These are phyloP conservation scores for Hypolimnas misippus DNA, from an alignment of 2,888 invertebrate species.

Conservation along the genomic window DNA sequence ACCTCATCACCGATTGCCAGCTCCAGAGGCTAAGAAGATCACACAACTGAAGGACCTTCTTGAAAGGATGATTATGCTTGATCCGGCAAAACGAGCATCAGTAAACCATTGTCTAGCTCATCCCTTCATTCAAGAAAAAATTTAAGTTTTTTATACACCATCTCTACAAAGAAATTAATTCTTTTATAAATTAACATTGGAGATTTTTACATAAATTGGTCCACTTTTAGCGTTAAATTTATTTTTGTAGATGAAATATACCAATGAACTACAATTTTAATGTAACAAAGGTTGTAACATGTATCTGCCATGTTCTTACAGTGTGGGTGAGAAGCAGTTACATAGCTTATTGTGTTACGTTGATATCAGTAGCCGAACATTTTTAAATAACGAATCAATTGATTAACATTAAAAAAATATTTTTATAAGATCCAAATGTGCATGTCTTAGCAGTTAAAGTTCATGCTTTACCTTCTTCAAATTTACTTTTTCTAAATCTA, in stretches of 20 bases:
- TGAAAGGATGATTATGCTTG: slow-evolving; percentile 95
- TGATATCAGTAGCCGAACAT: no score
- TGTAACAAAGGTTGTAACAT: neutral
- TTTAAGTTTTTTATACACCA: slow-evolving; percentile 56
- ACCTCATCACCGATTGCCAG: slow-evolving; percentile 93
- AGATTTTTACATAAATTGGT: slow-evolving; percentile 3
- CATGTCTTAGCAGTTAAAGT: no score
- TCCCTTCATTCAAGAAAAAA: slow-evolving; percentile 97
- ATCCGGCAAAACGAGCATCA: slow-evolving; percentile 96
- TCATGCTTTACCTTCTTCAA: no score
- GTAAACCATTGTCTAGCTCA: slow-evolving; percentile 97
- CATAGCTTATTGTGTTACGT: no score
- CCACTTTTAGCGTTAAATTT: neutral
- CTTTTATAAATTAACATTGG: neutral
- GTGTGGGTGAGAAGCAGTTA: no score
- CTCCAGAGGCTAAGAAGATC: slow-evolving; percentile 95
- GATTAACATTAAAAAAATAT: no score
- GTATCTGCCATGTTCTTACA: neutral
- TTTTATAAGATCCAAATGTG: no score
- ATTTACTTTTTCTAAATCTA: no score
- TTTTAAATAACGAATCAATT: no score
- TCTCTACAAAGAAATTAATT: neutral
- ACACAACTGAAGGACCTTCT: slow-evolving; percentile 95
- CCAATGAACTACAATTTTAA: neutral
- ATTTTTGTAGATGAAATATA: slow-evolving; percentile 9